These are phyloP conservation scores for Halichondria panicea DNA, from an alignment of 37 sponge, comb jelly and placozoan genomes.

Conservation along the genomic window DNA sequence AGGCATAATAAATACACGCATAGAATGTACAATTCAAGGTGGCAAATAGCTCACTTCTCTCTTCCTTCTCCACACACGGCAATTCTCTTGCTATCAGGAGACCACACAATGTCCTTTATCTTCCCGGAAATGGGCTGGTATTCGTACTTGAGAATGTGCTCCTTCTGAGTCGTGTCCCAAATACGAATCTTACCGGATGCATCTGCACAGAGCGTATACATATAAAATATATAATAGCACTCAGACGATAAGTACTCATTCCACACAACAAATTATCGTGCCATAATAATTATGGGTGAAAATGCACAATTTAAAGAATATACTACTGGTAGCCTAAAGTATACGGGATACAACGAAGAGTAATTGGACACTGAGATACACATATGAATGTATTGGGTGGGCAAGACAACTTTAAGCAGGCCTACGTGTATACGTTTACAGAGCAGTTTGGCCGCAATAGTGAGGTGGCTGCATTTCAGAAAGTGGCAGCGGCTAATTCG, in stretches of 20 bases:
- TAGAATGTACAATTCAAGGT: background rate
- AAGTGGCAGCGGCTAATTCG: too few species aligned
- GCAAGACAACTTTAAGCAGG: too few species aligned
- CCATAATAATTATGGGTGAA: too few species aligned
- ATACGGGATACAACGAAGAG: background rate
- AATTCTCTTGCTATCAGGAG: conserved; percentile 95
- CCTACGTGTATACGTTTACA: too few species aligned
- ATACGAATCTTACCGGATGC: conserved; percentile 91
- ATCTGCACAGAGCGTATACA: conserved; percentile 43
- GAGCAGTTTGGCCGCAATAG: too few species aligned
- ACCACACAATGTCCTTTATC: conserved; percentile 96
- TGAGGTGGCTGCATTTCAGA: too few species aligned
- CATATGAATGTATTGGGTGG: too few species aligned
- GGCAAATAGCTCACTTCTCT: conserved; percentile 64
- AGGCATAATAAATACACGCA: conserved; percentile 4
- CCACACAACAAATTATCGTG: too few species aligned
- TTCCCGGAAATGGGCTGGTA: conserved; percentile 81
- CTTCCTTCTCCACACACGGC: conserved; percentile 92
- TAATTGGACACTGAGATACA: background rate
- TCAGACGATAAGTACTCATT: background rate
- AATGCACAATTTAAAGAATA: too few species aligned
- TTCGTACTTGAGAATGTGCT: conserved; percentile 92
- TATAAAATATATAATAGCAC: background rate
- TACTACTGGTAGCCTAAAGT: too few species aligned
- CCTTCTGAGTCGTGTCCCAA: conserved; percentile 98